phyloP scores from a whole-genome alignment of 1,140 invertebrate genomes.

The Halotydeus destructor region DNA sequence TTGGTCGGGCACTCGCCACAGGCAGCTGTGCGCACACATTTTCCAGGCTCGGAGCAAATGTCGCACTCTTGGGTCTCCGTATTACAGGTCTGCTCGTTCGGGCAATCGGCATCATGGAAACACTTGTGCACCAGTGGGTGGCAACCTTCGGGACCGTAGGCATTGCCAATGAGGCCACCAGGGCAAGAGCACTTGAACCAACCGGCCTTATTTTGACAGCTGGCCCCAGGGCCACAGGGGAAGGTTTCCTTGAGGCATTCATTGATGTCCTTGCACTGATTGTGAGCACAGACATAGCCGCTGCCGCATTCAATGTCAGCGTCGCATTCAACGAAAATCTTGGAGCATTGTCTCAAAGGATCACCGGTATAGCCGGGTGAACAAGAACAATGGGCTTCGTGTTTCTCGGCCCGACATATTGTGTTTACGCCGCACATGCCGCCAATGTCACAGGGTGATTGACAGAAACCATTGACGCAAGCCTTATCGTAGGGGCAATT shows the following conservation, averaged over 20 bases:
- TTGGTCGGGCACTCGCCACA: constrained; percentile 63
- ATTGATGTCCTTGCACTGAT: constrained; percentile 22
- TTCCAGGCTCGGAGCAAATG: constrained; percentile 32
- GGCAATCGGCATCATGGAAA: constrained; percentile 71
- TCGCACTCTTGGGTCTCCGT: constrained; percentile 52
- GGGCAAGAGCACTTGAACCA: constrained; percentile 69
- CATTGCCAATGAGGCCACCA: constrained; percentile 51
- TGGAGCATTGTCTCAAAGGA: constrained; percentile 49
- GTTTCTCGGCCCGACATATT: constrained; percentile 51
- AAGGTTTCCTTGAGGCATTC: constrained; percentile 22
- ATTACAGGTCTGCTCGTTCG: constrained; percentile 61
- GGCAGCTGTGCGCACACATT: constrained; percentile 48
- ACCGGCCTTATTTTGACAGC: constrained; percentile 66
- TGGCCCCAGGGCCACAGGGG: constrained; percentile 50
- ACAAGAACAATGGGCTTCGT: constrained; percentile 61
- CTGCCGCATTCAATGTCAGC: constrained; percentile 24
- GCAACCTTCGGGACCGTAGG: constrained; percentile 32
- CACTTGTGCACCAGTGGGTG: constrained; percentile 31
- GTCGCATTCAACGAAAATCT: constrained; percentile 26
- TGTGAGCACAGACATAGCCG: constrained; percentile 24
- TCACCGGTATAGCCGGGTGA: constrained; percentile 61
- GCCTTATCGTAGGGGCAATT: constrained; percentile 54
- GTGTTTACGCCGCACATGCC: constrained; percentile 59
- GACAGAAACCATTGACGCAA: constrained; percentile 51
- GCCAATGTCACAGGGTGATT: constrained; percentile 43